Evolutionary conservation across 2,113 vertebrate genomes (phyloP).

Genomic region (Vulpes lagopus): DNA sequence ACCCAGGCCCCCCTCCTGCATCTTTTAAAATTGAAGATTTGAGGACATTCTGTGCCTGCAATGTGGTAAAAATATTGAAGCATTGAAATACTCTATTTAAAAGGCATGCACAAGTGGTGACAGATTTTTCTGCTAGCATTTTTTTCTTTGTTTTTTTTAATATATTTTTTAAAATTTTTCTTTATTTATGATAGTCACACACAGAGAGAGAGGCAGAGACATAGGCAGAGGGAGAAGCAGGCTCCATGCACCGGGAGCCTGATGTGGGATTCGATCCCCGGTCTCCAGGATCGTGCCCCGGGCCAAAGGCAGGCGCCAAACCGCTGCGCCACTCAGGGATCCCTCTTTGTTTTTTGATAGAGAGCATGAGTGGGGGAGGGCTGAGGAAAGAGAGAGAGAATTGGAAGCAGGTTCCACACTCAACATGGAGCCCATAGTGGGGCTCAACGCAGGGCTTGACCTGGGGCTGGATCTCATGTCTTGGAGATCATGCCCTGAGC

Average conservation of each 20-base stretch:
- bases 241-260: too few species aligned
- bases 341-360: background rate
- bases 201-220: too few species aligned
- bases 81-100: conserved; percentile 22
- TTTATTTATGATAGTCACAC: too few species aligned
- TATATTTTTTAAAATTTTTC: too few species aligned
- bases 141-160: background rate
- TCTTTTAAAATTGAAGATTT: conserved; percentile 58
- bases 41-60: conserved; percentile 17
- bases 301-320: too few species aligned
- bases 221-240: too few species aligned
- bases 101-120: conserved; percentile 30
- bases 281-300: too few species aligned
- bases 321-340: too few species aligned
- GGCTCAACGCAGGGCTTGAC: background rate
- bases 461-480: background rate
- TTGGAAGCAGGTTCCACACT: background rate
- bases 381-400: background rate
- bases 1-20: background rate
- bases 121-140: background rate
- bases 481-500: background rate
- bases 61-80: background rate
- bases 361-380: background rate
- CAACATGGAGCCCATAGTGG: background rate
- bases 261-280: too few species aligned